A percentile compares a stretch with the other conserved stretches of the same genome.
These are phyloP conservation scores for Tyrophagus putrescentiae DNA, from an alignment of 1,140 invertebrate species.

Conservation along the genomic window DNA sequence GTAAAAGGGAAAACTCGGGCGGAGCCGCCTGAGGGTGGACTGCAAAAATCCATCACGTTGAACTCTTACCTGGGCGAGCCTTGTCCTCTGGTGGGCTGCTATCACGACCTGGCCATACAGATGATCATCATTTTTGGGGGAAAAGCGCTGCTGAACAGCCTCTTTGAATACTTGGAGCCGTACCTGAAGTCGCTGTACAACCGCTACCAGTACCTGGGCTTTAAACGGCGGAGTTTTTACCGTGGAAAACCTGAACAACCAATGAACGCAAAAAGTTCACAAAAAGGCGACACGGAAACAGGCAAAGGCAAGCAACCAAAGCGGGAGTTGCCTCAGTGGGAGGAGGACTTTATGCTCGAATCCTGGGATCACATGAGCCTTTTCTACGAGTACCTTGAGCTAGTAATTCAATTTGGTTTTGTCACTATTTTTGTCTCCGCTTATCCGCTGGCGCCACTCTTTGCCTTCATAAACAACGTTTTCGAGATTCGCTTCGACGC, in stretches of 20 bases:
- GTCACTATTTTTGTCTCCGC: slow-evolving; percentile 77
- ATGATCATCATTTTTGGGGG: slow-evolving; percentile 52
- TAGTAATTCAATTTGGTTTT: slow-evolving; percentile 84
- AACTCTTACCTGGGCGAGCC: neutral
- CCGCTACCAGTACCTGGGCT: neutral
- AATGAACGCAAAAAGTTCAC: too few relatives aligned
- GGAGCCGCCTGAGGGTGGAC: neutral
- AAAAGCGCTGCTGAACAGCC: slow-evolving; percentile 47
- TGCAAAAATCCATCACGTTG: neutral
- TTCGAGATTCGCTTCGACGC: slow-evolving; percentile 75
- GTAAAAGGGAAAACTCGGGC: slow-evolving; percentile 55
- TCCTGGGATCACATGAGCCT: slow-evolving; percentile 75
- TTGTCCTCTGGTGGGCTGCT: slow-evolving; percentile 40
- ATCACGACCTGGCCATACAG: slow-evolving; percentile 50
- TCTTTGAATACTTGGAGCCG: slow-evolving; percentile 45
- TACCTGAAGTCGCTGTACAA: slow-evolving; percentile 27
- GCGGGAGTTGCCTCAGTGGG: slow-evolving; percentile 48
- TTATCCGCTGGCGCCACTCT: slow-evolving; percentile 69
- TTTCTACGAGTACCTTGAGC: slow-evolving; percentile 93
- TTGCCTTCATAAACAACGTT: slow-evolving; percentile 70
- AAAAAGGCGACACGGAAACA: too few relatives aligned
- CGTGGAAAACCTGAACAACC: too few relatives aligned
- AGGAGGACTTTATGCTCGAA: slow-evolving; percentile 75
- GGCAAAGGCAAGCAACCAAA: too few relatives aligned
- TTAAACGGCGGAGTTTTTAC: too few relatives aligned